A percentile compares a stretch with the other conserved stretches of the same genome.
These are phyloP conservation scores for Lepidocyrtinus sp. DNA, from an alignment of 2,888 invertebrate species.

Conservation along the genomic window DNA sequence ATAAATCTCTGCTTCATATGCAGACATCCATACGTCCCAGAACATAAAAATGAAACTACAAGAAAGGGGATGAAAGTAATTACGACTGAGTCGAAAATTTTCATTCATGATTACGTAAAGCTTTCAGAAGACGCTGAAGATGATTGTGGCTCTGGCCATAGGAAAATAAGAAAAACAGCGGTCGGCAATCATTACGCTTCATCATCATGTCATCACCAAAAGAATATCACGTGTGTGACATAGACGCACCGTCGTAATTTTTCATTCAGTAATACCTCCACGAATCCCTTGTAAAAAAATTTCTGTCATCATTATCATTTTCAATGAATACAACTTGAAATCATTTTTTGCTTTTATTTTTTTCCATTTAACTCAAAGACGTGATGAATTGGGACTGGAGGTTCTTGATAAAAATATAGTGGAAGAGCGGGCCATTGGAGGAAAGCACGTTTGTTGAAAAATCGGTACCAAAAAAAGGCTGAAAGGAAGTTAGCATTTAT, in stretches of 20 bases:
- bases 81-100: not conserved
- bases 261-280: too few relatives aligned
- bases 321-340: not conserved
- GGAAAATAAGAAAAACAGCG: not conserved
- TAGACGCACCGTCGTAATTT: not conserved
- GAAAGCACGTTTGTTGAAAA: not conserved
- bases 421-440: not conserved
- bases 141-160: too few relatives aligned
- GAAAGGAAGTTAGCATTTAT: slow-evolving; percentile 32
- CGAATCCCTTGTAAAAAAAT: too few relatives aligned
- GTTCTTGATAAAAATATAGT: not conserved
- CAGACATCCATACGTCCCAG: not conserved
- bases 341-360: not conserved
- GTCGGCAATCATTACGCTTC: not conserved
- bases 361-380: not conserved
- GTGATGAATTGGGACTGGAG: slow-evolving; percentile 43
- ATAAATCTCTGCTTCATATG: not conserved
- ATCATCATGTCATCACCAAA: not conserved
- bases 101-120: too few relatives aligned
- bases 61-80: not conserved
- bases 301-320: slow-evolving; percentile 5
- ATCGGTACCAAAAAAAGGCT: not conserved
- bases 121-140: too few relatives aligned
- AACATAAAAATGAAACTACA: not conserved
- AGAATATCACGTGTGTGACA: slow-evolving; percentile 3